Evolutionary conservation across 2,113 vertebrate species (phyloP), one percentile per base, ranked within the genome.

Genomic region (Grantiella picta): DNA sequence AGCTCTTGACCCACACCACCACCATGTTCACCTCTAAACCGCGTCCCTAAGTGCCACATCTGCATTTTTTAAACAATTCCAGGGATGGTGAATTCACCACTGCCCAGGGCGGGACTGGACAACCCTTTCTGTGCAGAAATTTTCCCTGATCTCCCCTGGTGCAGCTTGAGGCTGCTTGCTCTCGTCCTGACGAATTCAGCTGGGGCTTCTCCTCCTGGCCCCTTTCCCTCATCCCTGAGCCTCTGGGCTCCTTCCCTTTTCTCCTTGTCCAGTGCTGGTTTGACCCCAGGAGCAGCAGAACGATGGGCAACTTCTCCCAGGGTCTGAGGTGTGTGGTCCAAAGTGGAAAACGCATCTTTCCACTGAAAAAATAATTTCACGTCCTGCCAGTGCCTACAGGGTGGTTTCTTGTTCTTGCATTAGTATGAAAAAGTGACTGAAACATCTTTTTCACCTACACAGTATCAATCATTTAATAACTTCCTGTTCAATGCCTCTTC

Each of bases 291-390:
- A 81, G 60, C 80, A n/a, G 45, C 68, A 38, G 72, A 14, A 17
- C 0, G 1, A 31, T 1, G 10, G 13, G 9, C 14, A 38, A 1
- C 44, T 75, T 82, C 59, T 69, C 40, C 59, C 25, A 3, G 59
- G 38, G n/a, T 9, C 42, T n/a, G 54, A 52, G 42, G 19, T 12
- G 68, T 16, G 36, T 4, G 28, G 15, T 7, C 10, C 35, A 17
- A 22, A 20, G 35, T 17, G 14, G 14, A n/a, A 86, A 36, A 14
- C 29, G 35, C 31, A 9, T 31, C 45, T 50, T 65, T n/a, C 24
- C 24, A 2, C 35, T 1, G 3, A 52, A 65, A 69, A 63, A 56
- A 33, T 31, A 1, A 11, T 78, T 40, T 54, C 7, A 20, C 56
- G 70, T 71, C 64, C 57, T 81, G 70, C 25, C 89, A 12, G 1